Evolutionary conservation across 2,113 vertebrate species (phyloP).

Genomic region (Gnathonemus echidnorhynchus): DNA sequence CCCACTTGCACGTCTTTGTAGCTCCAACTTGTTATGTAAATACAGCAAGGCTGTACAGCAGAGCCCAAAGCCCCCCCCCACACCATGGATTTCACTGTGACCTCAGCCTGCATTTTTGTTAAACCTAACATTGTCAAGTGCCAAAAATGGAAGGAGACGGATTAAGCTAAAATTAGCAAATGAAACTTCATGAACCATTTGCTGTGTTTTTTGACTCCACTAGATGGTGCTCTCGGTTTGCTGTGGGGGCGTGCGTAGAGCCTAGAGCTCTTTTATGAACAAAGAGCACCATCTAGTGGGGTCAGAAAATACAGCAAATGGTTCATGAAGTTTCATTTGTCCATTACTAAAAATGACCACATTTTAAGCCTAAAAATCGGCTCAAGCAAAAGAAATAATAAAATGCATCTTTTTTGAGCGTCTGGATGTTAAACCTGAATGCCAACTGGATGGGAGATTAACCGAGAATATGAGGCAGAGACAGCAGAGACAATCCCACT

Average conservation of each 20-base stretch:
- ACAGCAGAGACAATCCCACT: neutral
- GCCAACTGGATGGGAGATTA: neutral
- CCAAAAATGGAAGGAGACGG: neutral
- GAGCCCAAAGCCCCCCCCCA: neutral
- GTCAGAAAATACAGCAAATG: no score
- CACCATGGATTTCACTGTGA: neutral
- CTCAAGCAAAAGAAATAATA: neutral
- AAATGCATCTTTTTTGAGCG: neutral
- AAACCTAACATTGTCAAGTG: neutral
- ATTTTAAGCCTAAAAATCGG: neutral
- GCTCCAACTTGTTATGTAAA: neutral
- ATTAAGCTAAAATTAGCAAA: neutral
- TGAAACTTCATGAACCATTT: no score
- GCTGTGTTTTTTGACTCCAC: no score
- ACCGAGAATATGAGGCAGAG: neutral
- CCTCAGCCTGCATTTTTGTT: neutral
- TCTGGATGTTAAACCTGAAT: neutral
- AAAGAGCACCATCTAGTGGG: no score
- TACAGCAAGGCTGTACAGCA: neutral
- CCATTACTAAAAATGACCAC: neutral
- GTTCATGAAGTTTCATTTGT: no score
- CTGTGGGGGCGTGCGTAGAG: no score
- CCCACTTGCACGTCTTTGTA: neutral
- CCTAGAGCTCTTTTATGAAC: no score
- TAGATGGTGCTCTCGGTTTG: no score